Percentiles rank a stretch among this genome's conserved stretches.
phyloP scores from a whole-genome alignment of 2,797 vertebrate genomes.

The Okamejei kenojei region DNA sequence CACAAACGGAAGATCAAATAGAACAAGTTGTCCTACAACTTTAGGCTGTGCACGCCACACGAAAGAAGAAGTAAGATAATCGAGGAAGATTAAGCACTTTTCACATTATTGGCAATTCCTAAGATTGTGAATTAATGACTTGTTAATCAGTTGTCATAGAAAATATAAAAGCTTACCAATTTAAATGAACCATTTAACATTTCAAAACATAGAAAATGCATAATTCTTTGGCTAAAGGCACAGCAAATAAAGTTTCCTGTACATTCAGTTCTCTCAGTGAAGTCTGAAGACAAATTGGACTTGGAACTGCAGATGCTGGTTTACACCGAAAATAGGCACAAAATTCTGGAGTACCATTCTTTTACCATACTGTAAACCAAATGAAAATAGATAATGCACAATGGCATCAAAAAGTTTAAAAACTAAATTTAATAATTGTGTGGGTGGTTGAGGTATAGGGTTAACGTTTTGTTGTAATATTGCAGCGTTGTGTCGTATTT shows the following conservation, averaged over 20 bases:
- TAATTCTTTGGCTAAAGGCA: background rate
- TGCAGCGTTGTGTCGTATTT: background rate
- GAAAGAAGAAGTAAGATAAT: background rate
- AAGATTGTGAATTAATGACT: too few relatives aligned
- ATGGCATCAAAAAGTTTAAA: background rate
- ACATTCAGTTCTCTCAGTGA: background rate
- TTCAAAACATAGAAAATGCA: background rate
- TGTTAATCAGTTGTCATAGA: background rate
- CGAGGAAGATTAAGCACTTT: too few relatives aligned
- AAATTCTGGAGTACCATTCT: too few relatives aligned
- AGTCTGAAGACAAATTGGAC: background rate
- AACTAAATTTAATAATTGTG: background rate
- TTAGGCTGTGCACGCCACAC: too few relatives aligned
- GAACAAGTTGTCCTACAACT: too few relatives aligned
- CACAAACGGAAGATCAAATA: too few relatives aligned
- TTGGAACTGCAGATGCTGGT: too few relatives aligned
- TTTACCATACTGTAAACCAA: background rate
- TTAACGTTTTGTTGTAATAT: background rate
- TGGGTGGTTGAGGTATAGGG: background rate
- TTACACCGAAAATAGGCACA: too few relatives aligned
- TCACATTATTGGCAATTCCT: background rate
- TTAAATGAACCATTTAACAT: background rate
- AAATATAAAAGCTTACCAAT: background rate
- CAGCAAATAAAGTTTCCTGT: background rate
- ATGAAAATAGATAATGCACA: background rate